Evolutionary conservation across 2,888 invertebrate genomes (phyloP), one percentile per base, ranked within the genome.

Genomic region (Melipona bicolor): DNA sequence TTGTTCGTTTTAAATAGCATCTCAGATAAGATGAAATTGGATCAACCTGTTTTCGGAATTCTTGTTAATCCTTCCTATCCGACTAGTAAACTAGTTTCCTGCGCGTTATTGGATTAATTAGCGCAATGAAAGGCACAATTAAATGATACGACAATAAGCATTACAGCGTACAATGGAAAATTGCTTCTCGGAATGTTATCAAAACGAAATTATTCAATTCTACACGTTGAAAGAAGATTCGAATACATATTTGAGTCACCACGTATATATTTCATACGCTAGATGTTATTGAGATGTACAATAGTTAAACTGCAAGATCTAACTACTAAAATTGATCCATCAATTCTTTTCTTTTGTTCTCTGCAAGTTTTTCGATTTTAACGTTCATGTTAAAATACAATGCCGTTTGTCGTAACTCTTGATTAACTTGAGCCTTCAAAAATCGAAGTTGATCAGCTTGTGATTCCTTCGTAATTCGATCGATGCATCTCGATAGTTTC

Each of bases 21-120:
- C 6, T 11, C 15, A 15, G 56, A 32, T 59, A 65, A 17, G n/a
- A 27, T 24, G 75, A 67, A 88, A 80, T 83, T 36, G 27, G 64
- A 68, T 15, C 75, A 72, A 52, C 52, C 67, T 62, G 75, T 71
- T 78, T 65, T 17, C 21, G 36, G 15, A 17, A 62, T 83, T 68
- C 54, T 52, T 71, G 65, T 36, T 59, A 27, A 59, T 64, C 49
- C 19, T 77, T 32, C n/a, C 9, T 19, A 49, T 24, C 15, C 2
- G 17, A 36, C 4, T 0, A 4, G 50, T 52, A 21, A 36, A 70
- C 32, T 36, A 50, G 69, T 64, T 80, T 27, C 36, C 15, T 61
- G 27, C 43, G 21, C 24, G 49, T 56, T 64, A n/a, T 49, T 56
- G 21, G 19, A 24, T 56, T 49, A 56, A 80, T 64, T 50, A 56